Conservation (phyloP, 2,797 vertebrate species). For the Hoplostethus atlanticus region DNA sequence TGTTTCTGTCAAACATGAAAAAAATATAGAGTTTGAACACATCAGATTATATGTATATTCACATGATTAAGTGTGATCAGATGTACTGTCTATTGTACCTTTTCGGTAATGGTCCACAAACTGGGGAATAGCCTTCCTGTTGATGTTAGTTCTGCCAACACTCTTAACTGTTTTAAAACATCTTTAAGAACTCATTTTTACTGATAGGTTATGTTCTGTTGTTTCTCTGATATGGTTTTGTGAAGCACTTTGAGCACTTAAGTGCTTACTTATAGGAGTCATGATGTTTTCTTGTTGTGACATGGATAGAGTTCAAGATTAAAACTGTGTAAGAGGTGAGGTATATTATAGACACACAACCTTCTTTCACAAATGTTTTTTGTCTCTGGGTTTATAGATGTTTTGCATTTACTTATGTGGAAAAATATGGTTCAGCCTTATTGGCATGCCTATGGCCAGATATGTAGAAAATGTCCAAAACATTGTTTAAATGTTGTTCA, state of each 20-base stretch:
- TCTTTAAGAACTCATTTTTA: too few relatives aligned
- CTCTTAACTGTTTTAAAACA: too few relatives aligned
- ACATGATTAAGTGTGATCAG: slow-evolving; percentile 6
- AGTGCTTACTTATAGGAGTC: too few relatives aligned
- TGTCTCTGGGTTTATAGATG: slow-evolving; percentile 12
- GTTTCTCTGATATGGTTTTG: too few relatives aligned
- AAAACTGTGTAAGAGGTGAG: neutral
- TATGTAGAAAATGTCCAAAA: neutral
- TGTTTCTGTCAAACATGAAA: slow-evolving; percentile 40
- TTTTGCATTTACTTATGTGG: neutral
- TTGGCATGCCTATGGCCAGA: neutral
- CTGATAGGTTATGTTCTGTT: too few relatives aligned
- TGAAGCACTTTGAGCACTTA: too few relatives aligned
- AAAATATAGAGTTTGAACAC: neutral
- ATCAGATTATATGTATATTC: slow-evolving; percentile 11
- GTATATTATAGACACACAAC: neutral
- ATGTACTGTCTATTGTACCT: neutral
- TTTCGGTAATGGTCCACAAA: too few relatives aligned
- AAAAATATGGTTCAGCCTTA: slow-evolving; percentile 5
- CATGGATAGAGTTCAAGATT: neutral
- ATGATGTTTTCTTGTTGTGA: neutral
- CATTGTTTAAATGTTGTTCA: neutral
- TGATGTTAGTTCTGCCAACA: too few relatives aligned
- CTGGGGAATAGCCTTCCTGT: too few relatives aligned
- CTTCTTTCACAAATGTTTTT: slow-evolving; percentile 3